Evolutionary conservation across 2,113 vertebrate species (phyloP).

Genomic region (Peromyscus maniculatus): DNA sequence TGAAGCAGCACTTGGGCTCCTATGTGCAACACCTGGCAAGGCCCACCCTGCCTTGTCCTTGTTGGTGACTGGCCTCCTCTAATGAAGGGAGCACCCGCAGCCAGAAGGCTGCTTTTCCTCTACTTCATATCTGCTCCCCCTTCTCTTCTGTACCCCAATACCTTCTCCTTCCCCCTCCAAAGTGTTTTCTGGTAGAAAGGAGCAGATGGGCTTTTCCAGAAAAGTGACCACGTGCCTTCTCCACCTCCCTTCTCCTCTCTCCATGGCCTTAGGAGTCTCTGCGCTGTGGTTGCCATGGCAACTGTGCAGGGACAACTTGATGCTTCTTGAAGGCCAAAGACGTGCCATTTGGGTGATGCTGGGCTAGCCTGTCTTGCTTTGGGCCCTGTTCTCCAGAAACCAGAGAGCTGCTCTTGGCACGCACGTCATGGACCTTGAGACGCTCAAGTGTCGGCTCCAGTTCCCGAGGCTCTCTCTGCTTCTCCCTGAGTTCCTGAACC

Average conservation of each 20-base stretch:
- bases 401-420: background rate
- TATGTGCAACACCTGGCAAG: no score
- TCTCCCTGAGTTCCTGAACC: background rate
- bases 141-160: constrained; percentile 2
- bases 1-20: background rate
- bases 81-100: background rate
- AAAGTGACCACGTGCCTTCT: constrained; percentile 51
- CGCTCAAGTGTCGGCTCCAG: background rate
- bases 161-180: background rate
- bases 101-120: background rate
- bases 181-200: constrained; percentile 42
- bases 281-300: constrained; percentile 37
- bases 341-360: background rate
- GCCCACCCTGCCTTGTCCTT: background rate
- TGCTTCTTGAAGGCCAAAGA: constrained; percentile 63
- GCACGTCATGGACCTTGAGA: background rate
- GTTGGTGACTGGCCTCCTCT: background rate
- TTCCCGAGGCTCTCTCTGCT: background rate
- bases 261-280: constrained; percentile 6
- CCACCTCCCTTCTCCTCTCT: constrained; percentile 10
- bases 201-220: constrained; percentile 55
- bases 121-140: background rate
- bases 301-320: background rate
- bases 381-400: background rate
- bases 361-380: background rate